These are phyloP conservation scores for Microctonus hyperodae DNA, from an alignment of 2,888 invertebrate genomes.

Conservation along the genomic window DNA sequence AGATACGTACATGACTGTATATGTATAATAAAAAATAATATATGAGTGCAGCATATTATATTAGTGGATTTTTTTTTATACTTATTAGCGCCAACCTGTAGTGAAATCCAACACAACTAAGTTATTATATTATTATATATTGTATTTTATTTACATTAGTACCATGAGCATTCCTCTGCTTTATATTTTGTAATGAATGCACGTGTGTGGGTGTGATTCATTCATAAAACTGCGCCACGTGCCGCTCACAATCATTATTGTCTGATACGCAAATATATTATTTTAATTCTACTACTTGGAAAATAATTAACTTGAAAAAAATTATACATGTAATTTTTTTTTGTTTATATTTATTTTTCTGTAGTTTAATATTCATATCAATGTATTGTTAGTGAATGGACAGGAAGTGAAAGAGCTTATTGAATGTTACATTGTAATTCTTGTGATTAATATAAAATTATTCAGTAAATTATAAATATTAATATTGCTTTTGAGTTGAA, in stretches of 20 bases:
- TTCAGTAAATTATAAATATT: too few relatives aligned
- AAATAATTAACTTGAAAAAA: background rate
- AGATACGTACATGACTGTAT: too few relatives aligned
- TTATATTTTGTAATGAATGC: background rate
- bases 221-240: conserved; percentile 57
- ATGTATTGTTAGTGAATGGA: too few relatives aligned
- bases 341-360: background rate
- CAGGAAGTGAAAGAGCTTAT: too few relatives aligned
- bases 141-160: background rate
- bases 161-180: background rate
- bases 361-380: too few relatives aligned
- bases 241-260: conserved; percentile 21
- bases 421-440: too few relatives aligned
- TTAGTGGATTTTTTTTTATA: conserved; percentile 46
- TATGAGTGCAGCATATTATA: conserved; percentile 41
- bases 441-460: too few relatives aligned
- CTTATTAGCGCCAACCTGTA: conserved; percentile 35
- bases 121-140: background rate
- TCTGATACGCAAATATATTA: background rate
- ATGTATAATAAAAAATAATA: too few relatives aligned
- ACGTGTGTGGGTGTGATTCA: conserved; percentile 55
- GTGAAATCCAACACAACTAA: too few relatives aligned
- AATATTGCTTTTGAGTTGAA: too few relatives aligned
- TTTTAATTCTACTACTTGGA: background rate
- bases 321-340: background rate